Conservation (phyloP, 2,888 invertebrate species). For the Torymus aiolomorphi region DNA sequence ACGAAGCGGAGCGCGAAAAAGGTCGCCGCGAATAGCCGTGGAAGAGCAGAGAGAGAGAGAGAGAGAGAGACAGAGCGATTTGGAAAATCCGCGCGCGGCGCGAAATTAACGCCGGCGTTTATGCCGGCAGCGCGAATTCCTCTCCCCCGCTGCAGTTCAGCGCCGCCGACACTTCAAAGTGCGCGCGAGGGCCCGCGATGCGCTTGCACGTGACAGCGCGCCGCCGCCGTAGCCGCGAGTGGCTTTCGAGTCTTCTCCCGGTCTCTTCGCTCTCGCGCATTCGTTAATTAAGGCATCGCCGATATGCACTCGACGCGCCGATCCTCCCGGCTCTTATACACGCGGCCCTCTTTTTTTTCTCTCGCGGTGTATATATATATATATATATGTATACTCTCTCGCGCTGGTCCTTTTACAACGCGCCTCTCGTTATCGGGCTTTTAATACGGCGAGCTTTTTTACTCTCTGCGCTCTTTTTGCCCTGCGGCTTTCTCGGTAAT, state of each 20-base stretch:
- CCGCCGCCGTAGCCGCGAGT: background rate
- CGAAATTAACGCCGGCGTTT: constrained; percentile 12
- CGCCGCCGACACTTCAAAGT: constrained; percentile 19
- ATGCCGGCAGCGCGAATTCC: no score
- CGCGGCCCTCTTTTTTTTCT: background rate
- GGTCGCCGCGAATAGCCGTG: background rate
- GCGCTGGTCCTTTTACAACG: background rate
- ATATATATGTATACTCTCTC: background rate
- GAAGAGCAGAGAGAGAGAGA: background rate
- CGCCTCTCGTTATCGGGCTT: constrained; percentile 22
- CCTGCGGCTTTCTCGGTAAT: background rate
- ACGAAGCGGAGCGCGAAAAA: constrained; percentile 43
- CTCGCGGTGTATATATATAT: no score
- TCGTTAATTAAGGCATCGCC: constrained; percentile 34
- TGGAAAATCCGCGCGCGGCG: no score
- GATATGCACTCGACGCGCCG: background rate
- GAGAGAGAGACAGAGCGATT: background rate
- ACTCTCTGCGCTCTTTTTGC: background rate
- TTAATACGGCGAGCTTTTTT: constrained; percentile 9
- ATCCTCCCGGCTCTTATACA: no score
- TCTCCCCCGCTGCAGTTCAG: background rate
- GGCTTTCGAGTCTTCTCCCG: background rate
- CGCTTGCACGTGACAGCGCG: no score
- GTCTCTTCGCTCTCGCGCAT: background rate
- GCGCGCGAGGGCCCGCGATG: background rate